These are phyloP conservation scores for Vidua chalybeata DNA, from an alignment of 2,113 vertebrate genomes.

Conservation along the genomic window DNA sequence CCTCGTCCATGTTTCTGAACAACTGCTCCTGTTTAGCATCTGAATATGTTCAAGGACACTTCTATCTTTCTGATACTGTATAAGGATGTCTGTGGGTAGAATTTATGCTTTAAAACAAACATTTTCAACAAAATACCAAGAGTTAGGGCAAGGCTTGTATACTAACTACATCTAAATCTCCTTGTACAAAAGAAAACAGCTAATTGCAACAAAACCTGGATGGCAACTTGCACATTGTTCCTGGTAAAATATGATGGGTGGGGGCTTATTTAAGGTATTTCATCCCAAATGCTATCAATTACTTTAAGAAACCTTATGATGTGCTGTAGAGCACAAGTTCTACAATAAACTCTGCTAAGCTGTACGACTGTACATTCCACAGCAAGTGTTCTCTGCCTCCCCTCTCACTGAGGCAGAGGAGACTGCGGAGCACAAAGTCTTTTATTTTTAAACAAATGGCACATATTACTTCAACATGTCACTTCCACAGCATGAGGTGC, in stretches of 20 bases:
- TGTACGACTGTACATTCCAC: not conserved
- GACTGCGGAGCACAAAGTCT: not conserved
- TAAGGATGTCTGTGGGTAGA: not conserved
- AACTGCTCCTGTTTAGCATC: not conserved
- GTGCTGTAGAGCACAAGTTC: not conserved
- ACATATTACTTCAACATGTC: not conserved
- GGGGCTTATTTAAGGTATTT: not conserved
- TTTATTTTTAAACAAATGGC: not conserved
- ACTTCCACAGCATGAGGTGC: not conserved
- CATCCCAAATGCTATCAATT: not conserved
- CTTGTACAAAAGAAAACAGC: not conserved
- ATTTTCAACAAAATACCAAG: not conserved
- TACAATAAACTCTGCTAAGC: not conserved
- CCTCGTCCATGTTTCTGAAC: not conserved
- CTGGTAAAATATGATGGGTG: not conserved
- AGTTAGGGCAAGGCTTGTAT: not conserved
- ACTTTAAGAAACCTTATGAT: not conserved
- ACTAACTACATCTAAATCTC: not conserved
- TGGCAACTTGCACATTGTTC: rapidly evolving
- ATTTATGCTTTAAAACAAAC: not conserved
- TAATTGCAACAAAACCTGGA: not conserved
- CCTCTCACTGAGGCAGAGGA: not conserved
- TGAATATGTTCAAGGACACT: not conserved
- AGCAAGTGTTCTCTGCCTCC: not conserved
- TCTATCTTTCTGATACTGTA: not conserved